Conservation (phyloP, 2,888 invertebrate genomes). For the Eumerus sabulonum region DNA sequence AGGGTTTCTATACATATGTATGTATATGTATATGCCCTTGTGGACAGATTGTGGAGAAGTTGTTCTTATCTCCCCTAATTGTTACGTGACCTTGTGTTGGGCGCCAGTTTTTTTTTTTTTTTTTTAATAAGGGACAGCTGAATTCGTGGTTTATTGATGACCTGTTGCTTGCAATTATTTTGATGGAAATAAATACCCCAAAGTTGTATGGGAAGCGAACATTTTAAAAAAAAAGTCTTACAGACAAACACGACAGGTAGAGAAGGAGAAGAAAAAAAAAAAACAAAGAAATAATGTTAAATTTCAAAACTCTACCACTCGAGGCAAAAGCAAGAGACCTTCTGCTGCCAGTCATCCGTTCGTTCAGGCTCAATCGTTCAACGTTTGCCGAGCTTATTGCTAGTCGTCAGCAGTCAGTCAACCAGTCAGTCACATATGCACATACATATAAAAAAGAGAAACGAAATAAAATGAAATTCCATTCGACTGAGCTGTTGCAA, state of each 20-base stretch:
- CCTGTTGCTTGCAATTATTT: constrained; percentile 59
- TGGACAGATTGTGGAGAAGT: too few species aligned
- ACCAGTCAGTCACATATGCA: constrained; percentile 45
- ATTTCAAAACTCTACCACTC: constrained; percentile 59
- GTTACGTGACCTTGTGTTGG: constrained; percentile 12
- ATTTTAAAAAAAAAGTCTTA: constrained; percentile 3
- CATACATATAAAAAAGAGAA: constrained; percentile 41
- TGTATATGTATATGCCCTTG: too few species aligned
- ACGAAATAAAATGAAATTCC: constrained; percentile 60
- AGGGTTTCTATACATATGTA: constrained; percentile 21
- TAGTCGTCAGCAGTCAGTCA: constrained; percentile 18
- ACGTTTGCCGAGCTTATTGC: constrained; percentile 13
- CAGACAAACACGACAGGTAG: constrained; percentile 29
- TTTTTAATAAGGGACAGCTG: constrained; percentile 42
- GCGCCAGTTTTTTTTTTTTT: constrained; percentile 21
- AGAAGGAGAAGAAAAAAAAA: constrained; percentile 26
- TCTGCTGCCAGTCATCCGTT: constrained; percentile 62
- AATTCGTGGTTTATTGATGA: constrained; percentile 44
- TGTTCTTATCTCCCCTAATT: too few species aligned
- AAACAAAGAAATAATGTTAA: constrained; percentile 27
- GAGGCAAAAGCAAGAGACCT: constrained; percentile 59
- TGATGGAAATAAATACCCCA: too few species aligned
- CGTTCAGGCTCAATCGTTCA: not conserved
- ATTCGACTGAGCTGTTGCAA: constrained; percentile 43
- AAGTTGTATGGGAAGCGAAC: too few species aligned